Evolutionary conservation across 2,888 invertebrate genomes (phyloP).

Genomic region (Bellardia bayeri): DNA sequence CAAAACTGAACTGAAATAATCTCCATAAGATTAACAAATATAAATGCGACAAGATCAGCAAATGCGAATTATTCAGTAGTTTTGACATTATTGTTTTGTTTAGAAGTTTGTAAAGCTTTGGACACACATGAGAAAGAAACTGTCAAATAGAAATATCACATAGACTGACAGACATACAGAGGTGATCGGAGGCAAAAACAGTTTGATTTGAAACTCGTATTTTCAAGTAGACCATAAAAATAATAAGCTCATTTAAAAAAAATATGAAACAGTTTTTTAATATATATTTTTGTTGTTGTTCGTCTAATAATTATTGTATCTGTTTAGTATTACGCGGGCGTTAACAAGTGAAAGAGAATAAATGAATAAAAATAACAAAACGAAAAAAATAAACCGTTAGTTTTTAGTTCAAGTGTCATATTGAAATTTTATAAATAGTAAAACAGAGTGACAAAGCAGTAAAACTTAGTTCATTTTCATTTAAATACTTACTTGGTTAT

Average conservation of each 20-base stretch:
- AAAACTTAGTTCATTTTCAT: not conserved
- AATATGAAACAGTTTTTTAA: not conserved
- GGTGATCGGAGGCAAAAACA: constrained; percentile 31
- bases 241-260: constrained; percentile 7
- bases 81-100: constrained; percentile 43
- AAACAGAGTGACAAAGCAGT: not conserved
- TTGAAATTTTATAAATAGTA: constrained; percentile 34
- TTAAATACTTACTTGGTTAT: constrained; percentile 1
- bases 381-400: constrained; percentile 53
- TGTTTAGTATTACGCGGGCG: constrained; percentile 45
- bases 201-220: constrained; percentile 51
- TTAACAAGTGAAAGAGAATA: constrained; percentile 33
- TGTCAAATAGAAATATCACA: constrained; percentile 37
- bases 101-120: constrained; percentile 34
- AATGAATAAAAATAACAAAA: constrained; percentile 24
- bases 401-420: constrained; percentile 45
- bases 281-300: constrained; percentile 1
- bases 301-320: not conserved
- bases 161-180: not conserved
- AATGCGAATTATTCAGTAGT: constrained; percentile 18
- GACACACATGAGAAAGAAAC: not conserved
- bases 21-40: not conserved
- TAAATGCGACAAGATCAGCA: constrained; percentile 7
- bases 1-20: not conserved
- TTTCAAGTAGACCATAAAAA: constrained; percentile 7